Base-by-base conservation (phyloP, 2,888 invertebrate genomes). In the Rhabditoides inermis region DNA sequence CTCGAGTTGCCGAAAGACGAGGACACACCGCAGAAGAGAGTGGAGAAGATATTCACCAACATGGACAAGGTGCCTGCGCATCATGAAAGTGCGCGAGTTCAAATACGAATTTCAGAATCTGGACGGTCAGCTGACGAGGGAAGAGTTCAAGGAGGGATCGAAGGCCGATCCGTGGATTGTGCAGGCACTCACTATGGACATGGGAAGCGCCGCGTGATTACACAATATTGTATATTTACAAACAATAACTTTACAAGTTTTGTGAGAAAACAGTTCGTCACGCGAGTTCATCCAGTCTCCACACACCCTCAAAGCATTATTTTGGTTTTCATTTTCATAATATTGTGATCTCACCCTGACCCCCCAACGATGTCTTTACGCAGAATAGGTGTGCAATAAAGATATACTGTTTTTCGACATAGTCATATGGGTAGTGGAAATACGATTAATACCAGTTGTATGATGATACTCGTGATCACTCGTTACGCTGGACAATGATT, bases 131-230 rank as follows among this genome's bases (percentile, higher is more conserved):
- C 65, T 81, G 53, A 79, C 79, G 3, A 72, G 77, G 53, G 79
- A 80, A 53, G 81, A 81, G 61, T 81, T 81, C 66, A 76, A 79
- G 41, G 78, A 79, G 58, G 80, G 80, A 2, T 78, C 79, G 5
- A 80, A 80, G 62, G 77, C 77, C 54, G 81, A 81, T 55, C 80
- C 80, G 0, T 80, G 80, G 80, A 81, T 81, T 44, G 79, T 81
- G 1, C 79, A 80, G 63, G 80, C 80, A 2, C 63, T 80, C 45
- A 75, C 78, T 4, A 75, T 78, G 63, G 77, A 78, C 23, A 65
- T 72, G 44, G 15, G 25, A n/a, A n/a, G n/a, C 22, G 22, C 40
- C 1, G 22, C 40, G 40, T 12, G n/a, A 10, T 39, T 15, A 32
- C 15, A 7, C 32, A 32, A 32, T 12, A 32, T 32, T 15, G 10